Evolutionary conservation across 2,113 vertebrate genomes (phyloP), one percentile per base, ranked within the genome.

Genomic region (Poeciliopsis retropinna): DNA sequence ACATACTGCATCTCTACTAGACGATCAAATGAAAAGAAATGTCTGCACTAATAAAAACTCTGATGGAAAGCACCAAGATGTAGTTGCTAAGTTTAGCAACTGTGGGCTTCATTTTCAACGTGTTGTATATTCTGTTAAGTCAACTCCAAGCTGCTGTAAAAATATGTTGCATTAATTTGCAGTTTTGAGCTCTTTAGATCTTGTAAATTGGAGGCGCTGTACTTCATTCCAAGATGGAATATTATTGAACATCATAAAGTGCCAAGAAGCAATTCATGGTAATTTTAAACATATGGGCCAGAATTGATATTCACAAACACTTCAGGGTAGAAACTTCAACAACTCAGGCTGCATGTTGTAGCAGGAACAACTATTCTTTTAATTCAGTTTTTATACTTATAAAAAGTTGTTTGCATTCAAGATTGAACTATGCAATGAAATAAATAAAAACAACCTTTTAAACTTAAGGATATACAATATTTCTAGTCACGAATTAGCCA

Each of bases 321-420:
- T 67, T 74, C 30, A 47, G 29, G 60, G 75, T 39, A 10, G 57
- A 3, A 3, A 62, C 68, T 67, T 77, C 70, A 37, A 71, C 75
- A 71, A 67, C 41, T 67, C 10, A 70, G 70, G 68, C 10, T 27
- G n/a, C n/a, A 31, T n/a, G n/a, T 65, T 41, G 30, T 61, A 62
- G 15, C 47, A 61, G n/a, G 32, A 29, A 60, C 34, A 4, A 25
- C 30, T 41, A 6, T 28, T 80, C n/a, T 73, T 64, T 34, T 14
- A 15, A 47, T 63, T 47, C 27, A 19, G 28, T 29, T 37, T 72
- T 57, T 14, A 25, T 31, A 11, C 41, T 60, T 34, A n/a, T n/a
- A n/a, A n/a, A n/a, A n/a, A n/a, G n/a, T n/a, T n/a, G n/a, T n/a
- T n/a, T n/a, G n/a, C n/a, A n/a, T n/a, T n/a, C n/a, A n/a, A n/a